phyloP scores from a whole-genome alignment of 2,888 invertebrate genomes.

The Amiota communis region DNA sequence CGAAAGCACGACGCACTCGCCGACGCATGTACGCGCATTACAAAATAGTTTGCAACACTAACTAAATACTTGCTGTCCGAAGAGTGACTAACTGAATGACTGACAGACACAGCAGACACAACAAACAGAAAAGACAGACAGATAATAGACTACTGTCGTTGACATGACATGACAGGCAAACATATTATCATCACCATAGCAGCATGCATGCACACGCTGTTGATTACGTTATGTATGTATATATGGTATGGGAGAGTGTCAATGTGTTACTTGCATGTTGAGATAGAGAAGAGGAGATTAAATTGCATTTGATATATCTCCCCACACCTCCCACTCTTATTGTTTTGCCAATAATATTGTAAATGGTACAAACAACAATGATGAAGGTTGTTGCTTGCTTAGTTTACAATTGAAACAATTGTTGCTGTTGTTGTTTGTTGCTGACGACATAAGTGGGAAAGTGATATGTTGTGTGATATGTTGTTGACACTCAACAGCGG shows the following conservation, averaged over 20 bases:
- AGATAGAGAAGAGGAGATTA: not conserved
- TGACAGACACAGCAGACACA: not conserved
- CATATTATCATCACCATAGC: no score
- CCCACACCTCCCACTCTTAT: not conserved
- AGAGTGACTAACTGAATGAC: not conserved
- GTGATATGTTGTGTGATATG: constrained; percentile 28
- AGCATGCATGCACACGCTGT: no score
- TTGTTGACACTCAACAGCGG: constrained; percentile 9
- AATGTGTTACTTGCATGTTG: not conserved
- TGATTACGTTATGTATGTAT: no score
- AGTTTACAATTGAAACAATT: constrained; percentile 4
- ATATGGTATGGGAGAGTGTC: no score
- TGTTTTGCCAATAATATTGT: not conserved
- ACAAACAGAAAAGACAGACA: not conserved
- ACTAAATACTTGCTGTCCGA: no score
- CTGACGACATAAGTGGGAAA: constrained; percentile 11
- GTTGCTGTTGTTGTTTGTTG: not conserved
- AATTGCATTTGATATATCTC: not conserved
- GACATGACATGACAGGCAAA: no score
- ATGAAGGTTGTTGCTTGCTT: not conserved
- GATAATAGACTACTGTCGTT: not conserved
- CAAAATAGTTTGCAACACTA: constrained; percentile 18
- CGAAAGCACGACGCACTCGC: not conserved
- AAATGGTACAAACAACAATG: not conserved
- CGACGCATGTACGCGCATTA: constrained; percentile 14